Base-by-base conservation (phyloP, 2,797 vertebrate species). In the Coreius guichenoti region DNA sequence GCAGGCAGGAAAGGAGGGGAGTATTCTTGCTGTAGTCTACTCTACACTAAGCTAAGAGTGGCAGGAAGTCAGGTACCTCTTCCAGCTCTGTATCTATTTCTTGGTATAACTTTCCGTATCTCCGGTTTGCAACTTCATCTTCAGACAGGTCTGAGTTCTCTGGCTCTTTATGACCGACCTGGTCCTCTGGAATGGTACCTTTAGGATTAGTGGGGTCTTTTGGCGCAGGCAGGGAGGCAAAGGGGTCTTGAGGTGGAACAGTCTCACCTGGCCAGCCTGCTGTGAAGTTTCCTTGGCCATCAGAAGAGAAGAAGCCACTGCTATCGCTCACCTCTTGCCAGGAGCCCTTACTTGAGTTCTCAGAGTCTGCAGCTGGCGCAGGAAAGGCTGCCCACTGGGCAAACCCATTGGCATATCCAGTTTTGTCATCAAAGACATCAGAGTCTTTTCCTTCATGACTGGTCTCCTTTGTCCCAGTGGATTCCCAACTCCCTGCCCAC, bases 81-180 rank as follows among this genome's bases (percentile, higher is more conserved):
- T 98, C 96, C 95, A 97, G 96, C 91, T 97, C 96, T 96, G 95
- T 92, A 92, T 98, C 97, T 97, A 96, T 94, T 92, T 97, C 97
- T 93, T 96, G 96, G 94, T 97, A 99, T 94, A 99, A 97, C 89
- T 96, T 95, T 96, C 96, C 98, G 91, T 97, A 96, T 96, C 96
- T 96, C 94, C 96, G 95, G 95, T 99, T 99, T 93, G 97, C 95
- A 93, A 97, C 96, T 94, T 99, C 97, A 91, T 99, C 98, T 97
- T 98, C 98, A 91, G 97, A 98, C 93, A 99, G 97, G 94, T 99
- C 97, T 94, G 97, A 98, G 93, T 94, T 95, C 92, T 97, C 97
- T 92, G 93, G 94, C 90, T 98, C 98, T 95, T 93, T 97, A 89
- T 93, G 95, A 91, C 92, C 94, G 94, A 93, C 87, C 91, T 93